Evolutionary conservation across 2,888 invertebrate species (phyloP).

Genomic region (Tryphoninae sp.): DNA sequence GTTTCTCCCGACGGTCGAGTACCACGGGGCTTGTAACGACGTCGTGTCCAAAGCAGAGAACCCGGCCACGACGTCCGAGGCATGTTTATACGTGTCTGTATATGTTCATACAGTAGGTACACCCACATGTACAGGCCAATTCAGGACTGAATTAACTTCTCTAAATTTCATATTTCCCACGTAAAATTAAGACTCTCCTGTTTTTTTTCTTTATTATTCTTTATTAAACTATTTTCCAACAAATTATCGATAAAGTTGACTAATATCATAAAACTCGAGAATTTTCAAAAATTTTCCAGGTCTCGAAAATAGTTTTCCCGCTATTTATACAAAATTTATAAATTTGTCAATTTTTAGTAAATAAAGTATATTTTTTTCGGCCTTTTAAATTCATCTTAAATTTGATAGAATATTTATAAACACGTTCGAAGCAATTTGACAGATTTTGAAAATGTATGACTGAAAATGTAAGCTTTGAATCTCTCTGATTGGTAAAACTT

Average conservation of each 20-base stretch:
- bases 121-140: slow-evolving; percentile 29
- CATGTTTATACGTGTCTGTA: background rate
- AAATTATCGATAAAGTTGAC: background rate
- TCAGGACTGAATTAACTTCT: background rate
- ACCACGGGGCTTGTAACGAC: slow-evolving; percentile 14
- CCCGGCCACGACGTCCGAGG: slow-evolving; percentile 37
- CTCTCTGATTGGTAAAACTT: too few species aligned
- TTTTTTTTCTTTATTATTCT: background rate
- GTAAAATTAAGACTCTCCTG: background rate
- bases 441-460: too few species aligned
- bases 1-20: slow-evolving; percentile 24
- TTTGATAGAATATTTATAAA: too few species aligned
- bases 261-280: too few species aligned
- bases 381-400: too few species aligned
- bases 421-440: too few species aligned
- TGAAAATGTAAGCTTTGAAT: too few species aligned
- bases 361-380: too few species aligned
- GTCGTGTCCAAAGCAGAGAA: slow-evolving; percentile 38
- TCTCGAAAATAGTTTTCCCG: too few species aligned
- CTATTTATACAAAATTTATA: too few species aligned
- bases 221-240: background rate
- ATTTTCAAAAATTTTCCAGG: too few species aligned
- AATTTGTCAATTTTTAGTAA: too few species aligned
- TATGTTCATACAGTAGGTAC: slow-evolving; percentile 29
- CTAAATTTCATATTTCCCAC: background rate